Conservation (phyloP, 2,888 invertebrate genomes). For the Meghimatium bilineatum region DNA sequence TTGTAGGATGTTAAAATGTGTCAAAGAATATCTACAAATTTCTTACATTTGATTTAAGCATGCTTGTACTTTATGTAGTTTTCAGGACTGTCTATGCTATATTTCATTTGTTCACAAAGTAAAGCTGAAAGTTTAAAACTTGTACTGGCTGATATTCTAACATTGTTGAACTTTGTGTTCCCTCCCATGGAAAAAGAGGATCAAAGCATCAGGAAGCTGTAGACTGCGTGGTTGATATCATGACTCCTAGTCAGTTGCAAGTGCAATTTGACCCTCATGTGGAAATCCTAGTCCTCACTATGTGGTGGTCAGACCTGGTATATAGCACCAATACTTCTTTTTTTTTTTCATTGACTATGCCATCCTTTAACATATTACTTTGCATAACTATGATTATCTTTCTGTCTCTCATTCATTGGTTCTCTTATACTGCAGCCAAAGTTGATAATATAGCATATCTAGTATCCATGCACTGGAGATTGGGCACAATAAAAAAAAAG, state of each 20-base stretch:
- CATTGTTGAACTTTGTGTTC: constrained; percentile 47
- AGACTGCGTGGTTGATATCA: constrained; percentile 48
- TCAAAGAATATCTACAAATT: background rate
- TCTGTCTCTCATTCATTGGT: constrained; percentile 24
- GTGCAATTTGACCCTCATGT: constrained; percentile 46
- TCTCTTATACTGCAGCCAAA: background rate
- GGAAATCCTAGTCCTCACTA: constrained; percentile 45
- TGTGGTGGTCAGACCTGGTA: constrained; percentile 50
- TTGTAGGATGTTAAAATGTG: background rate
- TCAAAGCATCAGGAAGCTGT: constrained; percentile 47
- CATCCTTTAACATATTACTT: constrained; percentile 25
- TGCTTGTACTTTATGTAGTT: background rate
- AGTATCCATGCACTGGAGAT: constrained; percentile 37
- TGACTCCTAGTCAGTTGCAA: constrained; percentile 50
- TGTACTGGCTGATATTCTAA: constrained; percentile 43
- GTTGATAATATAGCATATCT: background rate
- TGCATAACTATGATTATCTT: constrained; percentile 8
- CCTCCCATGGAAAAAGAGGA: constrained; percentile 45
- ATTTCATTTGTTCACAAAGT: background rate
- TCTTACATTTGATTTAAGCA: background rate
- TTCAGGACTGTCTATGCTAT: constrained; percentile 3
- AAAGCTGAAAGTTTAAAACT: constrained; percentile 11
- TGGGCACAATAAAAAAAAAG: constrained; percentile 10
- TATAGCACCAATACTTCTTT: constrained; percentile 41
- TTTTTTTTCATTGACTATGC: constrained; percentile 19